A percentile compares a stretch with the other conserved stretches of the same genome.
These are phyloP conservation scores for Leptopterna dolabrata DNA, from an alignment of 2,888 invertebrate species.

Conservation along the genomic window DNA sequence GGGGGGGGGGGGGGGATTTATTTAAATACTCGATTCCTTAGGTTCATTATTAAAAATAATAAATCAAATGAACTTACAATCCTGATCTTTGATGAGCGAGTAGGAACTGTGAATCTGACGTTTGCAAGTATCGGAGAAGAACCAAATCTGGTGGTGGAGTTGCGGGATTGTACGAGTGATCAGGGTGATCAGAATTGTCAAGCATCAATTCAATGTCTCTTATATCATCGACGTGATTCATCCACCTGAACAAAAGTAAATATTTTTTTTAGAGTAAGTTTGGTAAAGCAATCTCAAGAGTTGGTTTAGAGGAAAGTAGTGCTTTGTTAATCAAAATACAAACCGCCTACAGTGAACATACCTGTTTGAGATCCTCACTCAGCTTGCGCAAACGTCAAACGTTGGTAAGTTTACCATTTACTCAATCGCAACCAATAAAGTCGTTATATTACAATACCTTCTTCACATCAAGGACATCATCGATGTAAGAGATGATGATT, in stretches of 20 bases:
- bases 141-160: conserved; percentile 71
- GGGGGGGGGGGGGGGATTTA: no score
- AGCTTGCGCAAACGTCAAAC: not conserved
- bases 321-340: not conserved
- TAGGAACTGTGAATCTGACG: conserved; percentile 71
- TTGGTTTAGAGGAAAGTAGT: not conserved
- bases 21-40: no score
- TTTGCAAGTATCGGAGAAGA: conserved; percentile 73
- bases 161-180: conserved; percentile 51
- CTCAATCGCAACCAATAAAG: no score
- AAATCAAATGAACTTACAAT: conserved; percentile 71
- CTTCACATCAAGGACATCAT: no score
- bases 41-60: no score
- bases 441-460: no score
- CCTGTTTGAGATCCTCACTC: not conserved
- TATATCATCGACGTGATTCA: conserved; percentile 82
- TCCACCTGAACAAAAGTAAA: conserved; percentile 68
- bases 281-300: no score
- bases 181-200: conserved; percentile 63
- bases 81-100: conserved; percentile 85
- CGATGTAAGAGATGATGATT: no score
- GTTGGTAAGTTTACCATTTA: no score
- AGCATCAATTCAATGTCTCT: conserved; percentile 74
- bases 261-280: no score
- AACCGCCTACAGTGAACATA: not conserved